Percentiles rank a stretch among this genome's conserved stretches.
Evolutionary conservation across 1,140 invertebrate genomes (phyloP).

Genomic region (Drosophila ambigua): DNA sequence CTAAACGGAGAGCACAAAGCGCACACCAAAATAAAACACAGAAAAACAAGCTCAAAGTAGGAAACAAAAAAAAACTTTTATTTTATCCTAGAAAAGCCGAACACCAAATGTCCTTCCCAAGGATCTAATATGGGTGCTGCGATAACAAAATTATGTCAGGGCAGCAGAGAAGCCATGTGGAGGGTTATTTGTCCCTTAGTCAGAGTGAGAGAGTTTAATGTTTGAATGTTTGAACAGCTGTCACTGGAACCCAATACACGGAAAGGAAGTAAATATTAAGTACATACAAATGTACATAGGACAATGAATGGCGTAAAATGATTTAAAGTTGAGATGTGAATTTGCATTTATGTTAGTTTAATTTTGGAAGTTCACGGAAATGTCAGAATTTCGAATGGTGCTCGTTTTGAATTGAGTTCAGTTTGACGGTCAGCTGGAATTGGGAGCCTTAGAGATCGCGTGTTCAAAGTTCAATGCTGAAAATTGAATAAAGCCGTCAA

Average conservation of each 20-base stretch:
- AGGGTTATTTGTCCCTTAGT: background rate
- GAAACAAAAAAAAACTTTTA: constrained; percentile 24
- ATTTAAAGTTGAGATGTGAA: constrained; percentile 59
- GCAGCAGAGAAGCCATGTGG: too few relatives aligned
- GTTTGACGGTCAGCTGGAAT: constrained; percentile 32
- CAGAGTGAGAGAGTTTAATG: too few relatives aligned
- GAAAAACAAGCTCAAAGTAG: background rate
- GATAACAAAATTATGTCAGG: background rate
- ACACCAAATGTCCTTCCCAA: background rate
- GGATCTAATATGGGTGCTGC: background rate
- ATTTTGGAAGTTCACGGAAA: constrained; percentile 34
- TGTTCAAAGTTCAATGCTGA: constrained; percentile 52
- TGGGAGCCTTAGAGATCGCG: constrained; percentile 25
- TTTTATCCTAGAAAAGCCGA: background rate
- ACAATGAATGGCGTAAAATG: constrained; percentile 36
- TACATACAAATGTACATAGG: background rate
- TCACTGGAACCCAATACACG: constrained; percentile 28
- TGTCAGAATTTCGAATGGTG: constrained; percentile 12
- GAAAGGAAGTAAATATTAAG: background rate
- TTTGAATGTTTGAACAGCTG: constrained; percentile 66
- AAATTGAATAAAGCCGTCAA: constrained; percentile 73
- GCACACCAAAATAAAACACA: constrained; percentile 27
- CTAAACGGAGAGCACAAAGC: constrained; percentile 52
- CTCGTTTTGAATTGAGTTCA: background rate
- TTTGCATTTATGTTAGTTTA: constrained; percentile 37